Evolutionary conservation across 2,797 vertebrate species (phyloP), one percentile per base, ranked within the genome.

Genomic region (Nasua narica): DNA sequence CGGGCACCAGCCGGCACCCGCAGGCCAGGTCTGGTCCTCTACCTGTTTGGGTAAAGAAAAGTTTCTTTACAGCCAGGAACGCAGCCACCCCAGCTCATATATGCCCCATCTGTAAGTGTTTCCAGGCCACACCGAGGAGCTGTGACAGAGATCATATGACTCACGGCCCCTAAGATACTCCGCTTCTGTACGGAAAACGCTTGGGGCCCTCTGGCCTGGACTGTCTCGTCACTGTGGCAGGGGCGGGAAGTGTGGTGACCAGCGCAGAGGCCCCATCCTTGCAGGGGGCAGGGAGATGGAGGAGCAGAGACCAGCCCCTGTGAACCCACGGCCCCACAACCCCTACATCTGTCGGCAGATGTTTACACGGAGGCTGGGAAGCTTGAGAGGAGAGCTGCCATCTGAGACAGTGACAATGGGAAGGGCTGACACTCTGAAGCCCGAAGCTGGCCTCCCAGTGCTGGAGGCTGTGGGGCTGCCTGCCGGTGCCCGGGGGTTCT

Each of bases 361-460:
- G 54, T 60, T 86, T 84, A 62, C 32, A 19, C n/a, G 27, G 87
- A 90, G 11, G 3, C 27, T 9, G 21, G 62, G 48, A 37, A 81
- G 32, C 56, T 62, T 43, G 10, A 35, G 48, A 37, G 18, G 27
- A 1, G 52, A 29, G 12, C 7, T 5, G 43, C 85, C 58, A 19
- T 62, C 67, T 4, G 19, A 87, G 86, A 40, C 19, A 19, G 23
- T 48, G 54, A 29, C 10, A 35, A 32, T 35, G 14, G 43, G 72
- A 87, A 62, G 21, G 14, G 2, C 19, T 1, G 1, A 56, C 43
- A 32, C 27, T 15, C 56, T 29, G 23, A 11, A 13, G 58, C 40
- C 9, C 0, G 0, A 29, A 21, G n/a, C 25, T 13, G 10, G 35
- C 3, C 0, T 60, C 35, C 25, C 11, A 16, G 29, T 40, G 25